Evolutionary conservation across 2,888 invertebrate species (phyloP), one percentile per base, ranked within the genome.

Genomic region (Ryuthela nishihirai): DNA sequence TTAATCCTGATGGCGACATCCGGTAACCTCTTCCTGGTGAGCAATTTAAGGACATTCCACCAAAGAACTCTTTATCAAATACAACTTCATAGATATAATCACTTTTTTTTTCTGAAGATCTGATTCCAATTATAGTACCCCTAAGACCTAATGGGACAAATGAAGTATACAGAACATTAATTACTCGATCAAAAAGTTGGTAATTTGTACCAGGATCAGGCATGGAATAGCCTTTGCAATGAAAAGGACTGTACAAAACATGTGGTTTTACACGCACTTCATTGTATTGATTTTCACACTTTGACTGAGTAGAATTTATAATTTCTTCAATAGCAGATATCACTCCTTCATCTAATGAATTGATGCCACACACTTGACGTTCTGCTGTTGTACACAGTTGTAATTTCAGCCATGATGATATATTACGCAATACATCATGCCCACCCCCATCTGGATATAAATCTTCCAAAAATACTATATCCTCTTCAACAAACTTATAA

Each of bases 101-200:
- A 0, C 78, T 74, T 46, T 79, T 77, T 44, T 77, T 81, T 70
- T 78, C 84, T 1, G 67, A 50, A 79, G 76, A 21, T 43, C 48
- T 62, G 50, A 76, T 74, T 64, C 80, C 89, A n/a, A 90, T 83
- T 1, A 98, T 78, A 0, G 91, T 94, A 24, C 97, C 98, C 62
- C 83, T 81, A 9, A 82, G 78, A 1, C 93, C 95, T 4, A 87
- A 74, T 0, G 93, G 93, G 15, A 90, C 88, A 1, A 85, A 81
- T 70, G 83, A 85, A 46, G 83, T 82, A 26, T 82, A 81, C 25
- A 85, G 80, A 0, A 87, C 83, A 70, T 86, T 84, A 4, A 94
- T 83, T 40, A 98, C 83, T 45, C 97, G 81, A 76, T 98, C 95
- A 69, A 87, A 84, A 59, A 97, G 72, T 60, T 77, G 71, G 75